Evolutionary conservation across 2,888 invertebrate genomes (phyloP).

Genomic region (Pheosia tremula): DNA sequence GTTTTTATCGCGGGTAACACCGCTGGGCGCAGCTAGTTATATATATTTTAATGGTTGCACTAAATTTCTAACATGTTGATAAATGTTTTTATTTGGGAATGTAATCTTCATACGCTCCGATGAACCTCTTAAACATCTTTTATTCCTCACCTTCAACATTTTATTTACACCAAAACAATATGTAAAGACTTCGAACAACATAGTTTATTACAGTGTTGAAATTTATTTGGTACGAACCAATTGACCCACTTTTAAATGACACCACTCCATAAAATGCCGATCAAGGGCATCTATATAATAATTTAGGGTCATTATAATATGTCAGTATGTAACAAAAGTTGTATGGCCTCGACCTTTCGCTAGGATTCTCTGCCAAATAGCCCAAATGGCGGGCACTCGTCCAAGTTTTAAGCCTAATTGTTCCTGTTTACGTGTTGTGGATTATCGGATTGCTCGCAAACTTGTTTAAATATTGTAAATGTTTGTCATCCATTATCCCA

Average conservation of each 20-base stretch:
- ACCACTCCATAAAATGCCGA: slow-evolving; percentile 32
- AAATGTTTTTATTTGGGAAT: no score
- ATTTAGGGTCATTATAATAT: slow-evolving; percentile 6
- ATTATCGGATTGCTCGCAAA: neutral
- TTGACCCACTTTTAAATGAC: slow-evolving; percentile 40
- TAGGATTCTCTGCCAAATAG: slow-evolving; percentile 47
- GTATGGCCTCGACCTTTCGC: slow-evolving; percentile 49
- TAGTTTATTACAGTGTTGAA: slow-evolving; percentile 59
- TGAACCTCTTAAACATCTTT: no score
- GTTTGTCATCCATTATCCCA: slow-evolving; percentile 19
- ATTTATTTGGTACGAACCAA: slow-evolving; percentile 43
- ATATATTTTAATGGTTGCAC: no score
- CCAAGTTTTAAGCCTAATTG: slow-evolving; percentile 39
- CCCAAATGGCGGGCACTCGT: slow-evolving; percentile 41
- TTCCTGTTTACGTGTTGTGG: slow-evolving; percentile 37
- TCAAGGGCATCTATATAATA: slow-evolving; percentile 33
- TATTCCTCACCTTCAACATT: neutral
- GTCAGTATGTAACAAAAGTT: slow-evolving; percentile 20
- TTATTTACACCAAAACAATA: slow-evolving; percentile 30
- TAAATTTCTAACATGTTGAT: no score
- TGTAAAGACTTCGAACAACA: slow-evolving; percentile 80
- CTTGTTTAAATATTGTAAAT: neutral
- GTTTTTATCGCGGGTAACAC: no score
- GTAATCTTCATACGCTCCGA: no score
- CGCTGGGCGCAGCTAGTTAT: no score